Base-by-base conservation (phyloP, 2,888 invertebrate species). In the Empis livida region DNA sequence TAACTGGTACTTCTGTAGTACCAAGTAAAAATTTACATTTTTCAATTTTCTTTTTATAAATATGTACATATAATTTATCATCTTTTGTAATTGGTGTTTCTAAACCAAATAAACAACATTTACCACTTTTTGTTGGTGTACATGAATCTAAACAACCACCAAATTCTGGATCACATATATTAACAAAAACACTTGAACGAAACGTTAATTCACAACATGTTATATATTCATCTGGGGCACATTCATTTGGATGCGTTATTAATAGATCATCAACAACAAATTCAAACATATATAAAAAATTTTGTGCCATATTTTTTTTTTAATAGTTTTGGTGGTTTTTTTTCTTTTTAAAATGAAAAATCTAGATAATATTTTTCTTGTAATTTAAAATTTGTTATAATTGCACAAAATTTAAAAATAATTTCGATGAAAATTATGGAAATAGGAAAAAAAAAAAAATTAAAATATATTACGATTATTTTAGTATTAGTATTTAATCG, bases 191-290 rank as follows among this genome's bases (percentile, higher is more conserved):
- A 48, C 57, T 61, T 4, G 66, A 63, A 2, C 66, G 63, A 52
- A 68, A 68, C 4, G 63, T 57, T 32, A 68, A 44, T 52, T 68
- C 67, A 31, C 62, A 63, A 52, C 67, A 68, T 9, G 63, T 63
- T 2, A 67, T 67, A 51, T 65, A 68, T 45, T 68, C 67, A 31
- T 65, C 67, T 6, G 68, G 68, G n/a, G 68, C 68, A 51, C 68
- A 68, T 27, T 59, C 49, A 51, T 68, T 68, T 45, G 64, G 62
- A 11, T 59, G 56, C 2, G 63, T 63, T 30, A 68, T 62, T 20
- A 67, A 45, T 40, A 68, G 49, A 51, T 68, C 67, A 43, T 67
- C 67, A 45, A 68, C 56, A 45, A 66, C 63, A 51, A 68, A 64
- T 51, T 68, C 68, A 39, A 68, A 60, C 64, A 63, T 64, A 52